Evolutionary conservation across 2,113 vertebrate species (phyloP), one percentile per base, ranked within the genome.

Genomic region (Cairina moschata): DNA sequence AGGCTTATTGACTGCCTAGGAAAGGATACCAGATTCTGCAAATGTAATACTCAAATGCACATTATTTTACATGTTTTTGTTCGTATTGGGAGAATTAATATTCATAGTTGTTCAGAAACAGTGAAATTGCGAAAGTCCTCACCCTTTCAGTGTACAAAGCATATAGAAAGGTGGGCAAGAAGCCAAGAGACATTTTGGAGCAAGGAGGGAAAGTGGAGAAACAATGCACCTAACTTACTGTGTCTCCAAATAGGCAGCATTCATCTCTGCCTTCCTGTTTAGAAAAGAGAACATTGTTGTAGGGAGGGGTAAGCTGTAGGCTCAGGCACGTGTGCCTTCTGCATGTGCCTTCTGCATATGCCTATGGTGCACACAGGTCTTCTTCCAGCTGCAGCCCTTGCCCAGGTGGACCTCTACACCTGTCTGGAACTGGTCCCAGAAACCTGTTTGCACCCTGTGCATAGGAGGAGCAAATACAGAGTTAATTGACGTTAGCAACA

Each of bases 331-430:
- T 23, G 13, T 9, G 15, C 20, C 3, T 54, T 73, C 36, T 36
- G 4, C 0, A 1, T 20, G 32, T 4, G 13, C 14, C 31, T 75
- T 73, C 36, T 36, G 4, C 0, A 1, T 20, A 34, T 4, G 13
- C 14, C 31, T 75, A 1, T 69, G 50, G 71, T 76, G 62, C 31
- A 38, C 1, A 0, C 17, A 11, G 15, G 25, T 52, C 38, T 22
- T 78, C 44, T 22, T 78, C 55, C 12, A 54, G 58, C 50, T 36
- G 6, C 1, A 0, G 67, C 81, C 65, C 36, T 73, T 5, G 3
- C 18, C 17, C n/a, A 68, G 18, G 13, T 36, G 10, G 21, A 50
- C 36, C 48, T 86, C 77, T 16, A 60, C 17, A 31, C 50, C 32
- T 65, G 14, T 50, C 32, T 58, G 69, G 52, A 65, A 15, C 63